These are phyloP conservation scores for Cantharis rustica DNA, from an alignment of 2,888 invertebrate species.

Conservation along the genomic window DNA sequence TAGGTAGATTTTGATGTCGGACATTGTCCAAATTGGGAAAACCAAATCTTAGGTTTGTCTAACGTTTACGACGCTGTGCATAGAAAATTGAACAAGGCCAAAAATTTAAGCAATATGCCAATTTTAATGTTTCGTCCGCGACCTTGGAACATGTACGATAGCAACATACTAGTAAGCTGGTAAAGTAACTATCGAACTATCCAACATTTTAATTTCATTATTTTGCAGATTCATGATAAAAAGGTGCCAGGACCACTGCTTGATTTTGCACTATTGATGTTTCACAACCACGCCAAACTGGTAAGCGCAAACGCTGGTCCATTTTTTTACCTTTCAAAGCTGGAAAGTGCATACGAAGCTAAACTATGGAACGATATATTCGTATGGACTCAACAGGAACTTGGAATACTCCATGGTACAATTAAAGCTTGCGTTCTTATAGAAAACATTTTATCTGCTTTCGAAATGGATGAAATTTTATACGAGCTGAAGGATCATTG, in stretches of 20 bases:
- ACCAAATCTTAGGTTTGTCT: slow-evolving; percentile 66
- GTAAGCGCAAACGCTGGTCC: slow-evolving; percentile 65
- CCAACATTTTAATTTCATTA: neutral
- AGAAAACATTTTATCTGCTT: slow-evolving; percentile 71
- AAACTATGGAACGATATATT: slow-evolving; percentile 73
- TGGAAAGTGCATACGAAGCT: slow-evolving; percentile 69
- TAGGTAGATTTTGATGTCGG: slow-evolving; percentile 71
- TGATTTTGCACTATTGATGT: slow-evolving; percentile 71
- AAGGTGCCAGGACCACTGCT: slow-evolving; percentile 69
- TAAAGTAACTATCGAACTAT: neutral
- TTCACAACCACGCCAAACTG: slow-evolving; percentile 64
- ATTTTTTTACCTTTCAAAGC: slow-evolving; percentile 73
- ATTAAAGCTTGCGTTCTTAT: slow-evolving; percentile 75
- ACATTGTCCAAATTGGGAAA: slow-evolving; percentile 74
- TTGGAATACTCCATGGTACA: slow-evolving; percentile 64
- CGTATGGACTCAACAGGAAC: slow-evolving; percentile 62
- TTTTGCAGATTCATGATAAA: slow-evolving; percentile 62
- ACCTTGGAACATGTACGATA: slow-evolving; percentile 77
- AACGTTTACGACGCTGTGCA: slow-evolving; percentile 65
- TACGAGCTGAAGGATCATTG: slow-evolving; percentile 69
- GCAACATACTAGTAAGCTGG: slow-evolving; percentile 62
- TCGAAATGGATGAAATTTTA: slow-evolving; percentile 72
- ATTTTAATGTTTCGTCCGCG: slow-evolving; percentile 70
- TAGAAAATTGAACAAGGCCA: slow-evolving; percentile 59
- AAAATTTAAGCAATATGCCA: slow-evolving; percentile 62